Conservation (phyloP, 2,888 invertebrate species). For the Pristionchus maxplancki region DNA sequence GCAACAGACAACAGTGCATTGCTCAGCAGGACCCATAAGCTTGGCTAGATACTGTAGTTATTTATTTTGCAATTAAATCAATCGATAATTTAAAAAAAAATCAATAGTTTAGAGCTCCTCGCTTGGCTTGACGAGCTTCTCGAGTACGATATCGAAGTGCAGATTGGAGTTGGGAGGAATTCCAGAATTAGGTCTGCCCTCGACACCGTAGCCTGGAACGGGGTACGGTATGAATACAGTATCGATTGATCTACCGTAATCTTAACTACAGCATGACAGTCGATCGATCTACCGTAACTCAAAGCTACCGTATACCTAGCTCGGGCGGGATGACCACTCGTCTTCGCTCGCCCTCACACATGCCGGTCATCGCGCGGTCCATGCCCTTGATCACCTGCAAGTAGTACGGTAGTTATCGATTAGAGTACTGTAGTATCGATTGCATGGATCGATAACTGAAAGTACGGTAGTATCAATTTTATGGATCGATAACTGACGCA, state of each 20-base stretch:
- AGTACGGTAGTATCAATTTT: not conserved
- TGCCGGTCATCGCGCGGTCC: constrained; percentile 75
- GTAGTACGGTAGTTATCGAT: not conserved
- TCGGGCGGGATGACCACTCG: constrained; percentile 75
- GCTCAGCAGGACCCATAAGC: constrained; percentile 22
- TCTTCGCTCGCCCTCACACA: constrained; percentile 76
- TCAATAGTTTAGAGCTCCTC: constrained; percentile 62
- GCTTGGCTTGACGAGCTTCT: constrained; percentile 70
- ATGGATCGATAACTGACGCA: no score
- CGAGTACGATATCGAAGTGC: constrained; percentile 73
- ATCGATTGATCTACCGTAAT: not conserved
- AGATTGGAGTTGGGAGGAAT: constrained; percentile 74
- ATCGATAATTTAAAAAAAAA: no score
- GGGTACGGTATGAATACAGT: not conserved
- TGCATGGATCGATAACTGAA: not conserved
- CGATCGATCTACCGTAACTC: not conserved
- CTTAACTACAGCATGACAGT: no score
- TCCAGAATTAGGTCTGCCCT: constrained; percentile 67
- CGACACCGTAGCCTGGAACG: constrained; percentile 74
- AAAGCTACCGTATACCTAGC: constrained; percentile 60
- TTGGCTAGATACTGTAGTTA: not conserved
- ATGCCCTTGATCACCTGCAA: constrained; percentile 72
- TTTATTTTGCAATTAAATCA: not conserved
- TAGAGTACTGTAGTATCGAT: not conserved
- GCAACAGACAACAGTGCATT: constrained; percentile 41